phyloP scores from a whole-genome alignment of 2,797 vertebrate genomes.

The Ceyx erithaca region DNA sequence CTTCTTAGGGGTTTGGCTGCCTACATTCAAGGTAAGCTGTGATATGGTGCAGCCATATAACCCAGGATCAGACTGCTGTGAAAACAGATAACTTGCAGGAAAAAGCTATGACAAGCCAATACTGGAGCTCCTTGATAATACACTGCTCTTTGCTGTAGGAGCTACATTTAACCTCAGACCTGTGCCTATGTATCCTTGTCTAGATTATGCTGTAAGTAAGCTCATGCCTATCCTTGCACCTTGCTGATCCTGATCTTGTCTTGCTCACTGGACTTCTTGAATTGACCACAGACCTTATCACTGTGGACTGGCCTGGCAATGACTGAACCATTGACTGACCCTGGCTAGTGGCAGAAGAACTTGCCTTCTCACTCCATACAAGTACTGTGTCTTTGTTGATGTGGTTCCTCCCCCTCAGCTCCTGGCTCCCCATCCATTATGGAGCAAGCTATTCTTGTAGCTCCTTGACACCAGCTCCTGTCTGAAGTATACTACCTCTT shows the following conservation, averaged over 20 bases:
- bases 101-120: not conserved
- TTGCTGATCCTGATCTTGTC: not conserved
- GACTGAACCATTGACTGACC: not conserved
- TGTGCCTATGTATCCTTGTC: not conserved
- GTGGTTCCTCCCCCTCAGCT: not conserved
- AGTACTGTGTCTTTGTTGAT: not conserved
- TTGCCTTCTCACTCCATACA: not conserved
- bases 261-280: not conserved
- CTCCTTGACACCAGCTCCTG: not conserved
- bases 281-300: not conserved
- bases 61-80: not conserved
- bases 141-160: not conserved
- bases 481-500: not conserved
- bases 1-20: not conserved
- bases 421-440: not conserved
- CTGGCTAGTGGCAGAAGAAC: not conserved
- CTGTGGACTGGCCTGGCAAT: not conserved
- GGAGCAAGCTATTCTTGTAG: not conserved
- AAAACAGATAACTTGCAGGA: not conserved
- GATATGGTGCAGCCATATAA: not conserved
- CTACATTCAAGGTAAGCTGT: not conserved
- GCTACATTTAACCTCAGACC: not conserved
- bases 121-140: not conserved
- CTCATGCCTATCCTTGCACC: not conserved
- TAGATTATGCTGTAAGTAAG: not conserved